Conservation (phyloP, 2,797 vertebrate genomes). For the Neopelma chrysocephalum region DNA sequence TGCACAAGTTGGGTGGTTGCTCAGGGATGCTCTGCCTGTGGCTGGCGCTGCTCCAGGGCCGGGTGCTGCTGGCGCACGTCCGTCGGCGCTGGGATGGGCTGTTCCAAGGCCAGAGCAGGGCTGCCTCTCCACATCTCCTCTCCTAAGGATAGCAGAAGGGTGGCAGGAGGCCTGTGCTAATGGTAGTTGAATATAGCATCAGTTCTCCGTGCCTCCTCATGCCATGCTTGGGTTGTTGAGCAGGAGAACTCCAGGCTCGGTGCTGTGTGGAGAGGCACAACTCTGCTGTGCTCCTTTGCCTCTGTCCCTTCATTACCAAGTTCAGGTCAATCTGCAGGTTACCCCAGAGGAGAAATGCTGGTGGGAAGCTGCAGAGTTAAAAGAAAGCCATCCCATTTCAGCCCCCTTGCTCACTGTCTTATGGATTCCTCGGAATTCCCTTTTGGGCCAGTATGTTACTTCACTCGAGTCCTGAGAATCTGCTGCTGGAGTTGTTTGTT, state of each 20-base stretch:
- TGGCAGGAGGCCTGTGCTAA: not conserved
- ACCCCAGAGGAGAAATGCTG: not conserved
- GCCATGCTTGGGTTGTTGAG: not conserved
- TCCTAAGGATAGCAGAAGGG: not conserved
- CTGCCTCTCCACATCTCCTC: not conserved
- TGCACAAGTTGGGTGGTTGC: not conserved
- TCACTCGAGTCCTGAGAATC: not conserved
- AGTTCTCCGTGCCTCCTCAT: not conserved
- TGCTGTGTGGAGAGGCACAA: not conserved
- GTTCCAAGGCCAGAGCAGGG: conserved; percentile 8
- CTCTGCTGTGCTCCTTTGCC: not conserved
- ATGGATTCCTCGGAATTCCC: not conserved
- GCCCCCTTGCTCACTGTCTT: not conserved
- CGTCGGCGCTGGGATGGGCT: not conserved
- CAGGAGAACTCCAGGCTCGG: not conserved
- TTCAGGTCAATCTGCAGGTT: not conserved
- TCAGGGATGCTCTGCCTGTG: not conserved
- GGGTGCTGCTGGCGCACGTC: conserved; percentile 19
- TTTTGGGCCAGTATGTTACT: not conserved
- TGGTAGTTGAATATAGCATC: not conserved
- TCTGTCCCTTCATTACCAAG: not conserved
- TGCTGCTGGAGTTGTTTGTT: not conserved
- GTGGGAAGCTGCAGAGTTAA: not conserved
- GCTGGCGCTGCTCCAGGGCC: not conserved
- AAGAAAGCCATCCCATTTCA: not conserved